Evolutionary conservation across 2,113 vertebrate species (phyloP), one percentile per base, ranked within the genome.

Genomic region (Phalacrocorax pelagicus): DNA sequence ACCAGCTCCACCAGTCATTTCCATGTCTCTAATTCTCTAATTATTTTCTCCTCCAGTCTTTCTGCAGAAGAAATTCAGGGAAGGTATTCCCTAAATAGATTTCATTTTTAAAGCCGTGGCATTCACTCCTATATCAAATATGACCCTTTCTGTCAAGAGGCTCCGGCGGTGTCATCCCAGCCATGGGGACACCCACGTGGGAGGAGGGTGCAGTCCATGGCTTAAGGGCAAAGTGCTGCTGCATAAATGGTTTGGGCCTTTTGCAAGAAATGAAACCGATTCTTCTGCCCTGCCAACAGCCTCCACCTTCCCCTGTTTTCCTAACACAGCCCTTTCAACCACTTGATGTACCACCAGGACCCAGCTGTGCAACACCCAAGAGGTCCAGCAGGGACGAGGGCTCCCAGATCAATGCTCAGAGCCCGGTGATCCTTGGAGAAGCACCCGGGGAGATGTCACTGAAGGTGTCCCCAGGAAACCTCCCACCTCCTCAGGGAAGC

Each of bases 381-480:
- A 18, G 26, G 46, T 14, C 17, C 51, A 46, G 29, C 12, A n/a
- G 12, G 15, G 23, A 12, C 2, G 6, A 57, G 12, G n/a, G 63
- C 24, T 87, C 26, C 15, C n/a, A n/a, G 27, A 44, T 4, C 30
- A 22, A 36, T 10, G 32, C 40, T 82, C 11, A 44, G 47, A 81
- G 54, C 26, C 17, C 3, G 0, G 12, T 0, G 4, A 46, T n/a
- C 24, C 40, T 55, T 1, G 1, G 40, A 80, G 72, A 65, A 11
- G 38, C 3, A 69, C n/a, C 49, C 0, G 0, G 30, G 61, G 44
- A 80, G 11, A 49, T 38, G 27, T 55, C 44, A 51, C 24, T 3
- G 1, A 7, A 13, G 46, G 7, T 51, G 62, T 75, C 83, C 51
- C 40, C 83, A 61, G 27, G 51, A 91, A 84, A 15, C 57, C 51